Percentiles rank a stretch among this genome's conserved stretches.
Conservation (phyloP, 2,888 invertebrate species). For the Horisme vitalbata region DNA sequence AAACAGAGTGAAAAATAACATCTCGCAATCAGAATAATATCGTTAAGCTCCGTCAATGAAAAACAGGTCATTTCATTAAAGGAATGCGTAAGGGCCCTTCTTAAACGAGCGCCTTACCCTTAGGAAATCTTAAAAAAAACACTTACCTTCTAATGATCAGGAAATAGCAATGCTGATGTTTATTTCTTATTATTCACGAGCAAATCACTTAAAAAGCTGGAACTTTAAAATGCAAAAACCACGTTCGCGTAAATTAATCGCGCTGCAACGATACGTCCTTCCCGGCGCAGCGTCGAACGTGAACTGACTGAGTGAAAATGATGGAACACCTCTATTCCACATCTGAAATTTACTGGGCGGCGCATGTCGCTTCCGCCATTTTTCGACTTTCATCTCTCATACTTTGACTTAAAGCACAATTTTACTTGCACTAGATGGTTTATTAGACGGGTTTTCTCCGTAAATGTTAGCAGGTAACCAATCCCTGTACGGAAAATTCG, state of each 20-base stretch:
- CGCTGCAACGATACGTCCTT: constrained; percentile 38
- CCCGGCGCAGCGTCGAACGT: constrained; percentile 36
- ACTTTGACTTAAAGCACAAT: background rate
- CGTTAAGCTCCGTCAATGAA: constrained; percentile 35
- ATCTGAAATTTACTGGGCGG: constrained; percentile 41
- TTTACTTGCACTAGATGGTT: background rate
- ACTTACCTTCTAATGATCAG: constrained; percentile 31
- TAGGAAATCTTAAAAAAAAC: constrained; percentile 34
- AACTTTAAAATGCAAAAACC: no score
- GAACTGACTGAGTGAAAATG: constrained; percentile 55
- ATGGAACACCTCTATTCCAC: constrained; percentile 57
- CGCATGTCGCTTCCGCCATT: constrained; percentile 36
- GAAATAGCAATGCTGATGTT: constrained; percentile 12
- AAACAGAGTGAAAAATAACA: constrained; percentile 19
- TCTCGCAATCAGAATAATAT: constrained; percentile 40
- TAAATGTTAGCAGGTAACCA: constrained; percentile 59
- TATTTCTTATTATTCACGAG: no score
- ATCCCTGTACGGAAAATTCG: constrained; percentile 39
- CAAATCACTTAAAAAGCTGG: no score
- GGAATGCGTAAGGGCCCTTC: constrained; percentile 34
- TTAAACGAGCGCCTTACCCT: constrained; percentile 29
- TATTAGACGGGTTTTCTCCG: constrained; percentile 26
- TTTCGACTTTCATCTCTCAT: constrained; percentile 17
- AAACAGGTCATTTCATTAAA: constrained; percentile 46
- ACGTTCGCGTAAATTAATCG: background rate